Base-by-base conservation (phyloP, 1,140 invertebrate species). In the Drosophila erecta region DNA sequence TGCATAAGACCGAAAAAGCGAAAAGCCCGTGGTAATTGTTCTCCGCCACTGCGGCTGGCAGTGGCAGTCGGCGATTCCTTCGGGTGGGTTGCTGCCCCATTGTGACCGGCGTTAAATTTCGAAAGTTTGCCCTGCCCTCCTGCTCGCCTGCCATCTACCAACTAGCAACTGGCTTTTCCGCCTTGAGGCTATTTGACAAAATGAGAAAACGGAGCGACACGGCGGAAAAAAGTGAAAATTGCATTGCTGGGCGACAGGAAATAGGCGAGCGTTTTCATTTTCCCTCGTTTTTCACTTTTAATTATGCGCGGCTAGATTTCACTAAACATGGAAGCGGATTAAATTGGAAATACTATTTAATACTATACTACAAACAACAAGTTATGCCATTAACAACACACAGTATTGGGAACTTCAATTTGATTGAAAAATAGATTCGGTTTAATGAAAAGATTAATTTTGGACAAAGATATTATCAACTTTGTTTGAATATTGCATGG, bases 71-170 rank as follows among this genome's bases (percentile, higher is more conserved):
- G 70, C 57, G 53, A 74, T 74, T 8, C 41, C 40, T 8, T n/a
- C 17, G 15, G 15, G 15, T 43, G 41, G 57, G 27, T 6, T 50
- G 40, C 41, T 73, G 58, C 54, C 60, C 73, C 84, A 84, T 89
- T 87, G 79, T 89, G 80, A 51, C 64, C 76, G 81, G 85, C 80
- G 79, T 84, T 89, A 90, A 89, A 89, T 89, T 89, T 87, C 76
- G 84, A 89, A 89, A 89, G 84, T 89, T 89, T 80, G 53, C 71
- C 77, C 57, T 40, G 67, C 65, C 65, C 70, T 5, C 59, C 73
- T 49, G 44, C 44, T 14, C 10, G 14, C 56, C 30, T 64, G n/a
- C 33, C 64, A 20, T 37, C 53, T 53, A 8, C 44, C 22, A 27
- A 14, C 56, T 38, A 64, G 40, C 65, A 20, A 44, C 49, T 54